phyloP scores from a whole-genome alignment of 2,888 invertebrate genomes.

The Digitonthophagus gazella region DNA sequence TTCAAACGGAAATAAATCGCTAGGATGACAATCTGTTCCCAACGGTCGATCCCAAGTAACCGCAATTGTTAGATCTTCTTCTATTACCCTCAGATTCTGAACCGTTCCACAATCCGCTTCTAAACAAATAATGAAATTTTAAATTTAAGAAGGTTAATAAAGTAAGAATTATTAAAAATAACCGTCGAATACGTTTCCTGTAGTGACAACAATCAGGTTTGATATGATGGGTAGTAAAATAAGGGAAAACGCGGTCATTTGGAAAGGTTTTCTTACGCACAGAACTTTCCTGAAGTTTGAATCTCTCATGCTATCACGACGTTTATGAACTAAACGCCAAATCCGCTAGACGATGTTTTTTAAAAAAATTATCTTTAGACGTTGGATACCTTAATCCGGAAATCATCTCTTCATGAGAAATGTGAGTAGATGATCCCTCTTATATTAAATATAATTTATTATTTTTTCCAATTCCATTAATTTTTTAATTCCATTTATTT shows the following conservation, averaged over 20 bases:
- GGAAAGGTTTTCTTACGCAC: neutral
- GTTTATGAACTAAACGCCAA: no score
- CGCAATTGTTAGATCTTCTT: neutral
- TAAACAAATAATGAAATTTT: no score
- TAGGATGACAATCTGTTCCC: neutral
- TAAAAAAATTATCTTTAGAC: neutral
- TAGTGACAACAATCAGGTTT: neutral
- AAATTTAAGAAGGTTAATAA: no score
- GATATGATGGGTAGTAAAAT: neutral
- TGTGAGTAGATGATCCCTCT: no score
- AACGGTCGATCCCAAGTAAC: conserved; percentile 14
- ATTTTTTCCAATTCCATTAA: no score
- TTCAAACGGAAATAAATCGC: neutral
- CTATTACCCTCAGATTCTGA: neutral
- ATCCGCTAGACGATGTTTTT: neutral
- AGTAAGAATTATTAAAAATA: no score
- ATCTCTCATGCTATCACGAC: neutral
- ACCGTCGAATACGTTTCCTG: neutral
- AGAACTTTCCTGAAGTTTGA: neutral
- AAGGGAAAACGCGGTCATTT: neutral
- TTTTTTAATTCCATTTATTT: no score
- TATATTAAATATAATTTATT: no score
- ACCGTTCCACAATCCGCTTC: neutral
- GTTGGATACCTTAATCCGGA: no score
- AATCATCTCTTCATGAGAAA: no score